Evolutionary conservation across 1,140 invertebrate species (phyloP).

Genomic region (Lithobius niger): DNA sequence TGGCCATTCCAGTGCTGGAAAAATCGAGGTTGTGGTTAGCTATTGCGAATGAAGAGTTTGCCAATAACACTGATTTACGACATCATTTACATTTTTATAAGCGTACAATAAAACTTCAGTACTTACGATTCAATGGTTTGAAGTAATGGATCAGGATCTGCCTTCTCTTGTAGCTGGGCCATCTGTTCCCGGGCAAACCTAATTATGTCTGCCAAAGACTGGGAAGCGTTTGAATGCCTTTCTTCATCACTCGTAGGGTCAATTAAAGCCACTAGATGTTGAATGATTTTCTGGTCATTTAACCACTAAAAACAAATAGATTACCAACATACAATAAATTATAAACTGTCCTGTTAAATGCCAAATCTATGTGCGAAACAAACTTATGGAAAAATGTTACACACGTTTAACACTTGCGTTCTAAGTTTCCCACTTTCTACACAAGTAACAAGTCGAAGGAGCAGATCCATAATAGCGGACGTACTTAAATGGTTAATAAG

Average conservation of each 20-base stretch:
- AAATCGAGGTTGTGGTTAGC: no score
- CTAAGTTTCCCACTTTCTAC: conserved; percentile 63
- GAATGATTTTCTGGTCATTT: conserved; percentile 68
- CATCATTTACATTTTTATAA: no score
- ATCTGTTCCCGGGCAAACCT: conserved; percentile 46
- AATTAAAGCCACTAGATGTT: conserved; percentile 63
- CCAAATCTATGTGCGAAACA: not conserved
- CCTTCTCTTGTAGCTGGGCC: conserved; percentile 41
- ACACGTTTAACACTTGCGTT: conserved; percentile 68
- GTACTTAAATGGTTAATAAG: conserved; percentile 80
- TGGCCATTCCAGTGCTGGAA: no score
- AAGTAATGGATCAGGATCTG: conserved; percentile 48
- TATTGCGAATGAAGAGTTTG: no score
- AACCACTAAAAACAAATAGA: conserved; percentile 53
- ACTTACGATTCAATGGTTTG: conserved; percentile 57
- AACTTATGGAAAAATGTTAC: conserved; percentile 18
- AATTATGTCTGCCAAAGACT: conserved; percentile 68
- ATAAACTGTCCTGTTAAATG: not conserved
- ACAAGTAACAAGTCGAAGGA: conserved; percentile 72
- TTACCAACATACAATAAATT: not conserved
- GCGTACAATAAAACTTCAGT: no score
- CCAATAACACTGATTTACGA: no score
- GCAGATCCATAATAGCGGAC: conserved; percentile 87
- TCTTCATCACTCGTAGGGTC: conserved; percentile 55
- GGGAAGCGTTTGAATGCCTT: conserved; percentile 63